phyloP scores from a whole-genome alignment of 1,140 invertebrate species.

The Conus betulinus region DNA sequence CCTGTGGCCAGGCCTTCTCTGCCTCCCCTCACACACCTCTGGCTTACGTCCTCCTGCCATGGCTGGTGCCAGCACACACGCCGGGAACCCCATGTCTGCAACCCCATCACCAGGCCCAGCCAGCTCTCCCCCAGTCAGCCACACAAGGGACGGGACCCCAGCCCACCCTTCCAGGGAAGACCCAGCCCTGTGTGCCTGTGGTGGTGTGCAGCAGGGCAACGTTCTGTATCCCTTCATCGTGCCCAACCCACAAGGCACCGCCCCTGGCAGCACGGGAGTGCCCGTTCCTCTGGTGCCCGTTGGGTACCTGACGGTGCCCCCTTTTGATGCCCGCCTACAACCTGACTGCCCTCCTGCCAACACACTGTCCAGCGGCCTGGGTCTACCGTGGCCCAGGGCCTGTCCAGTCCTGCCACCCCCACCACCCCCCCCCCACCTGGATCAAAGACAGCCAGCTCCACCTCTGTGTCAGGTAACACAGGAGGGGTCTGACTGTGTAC shows the following conservation, averaged over 20 bases:
- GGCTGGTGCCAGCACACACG: neutral
- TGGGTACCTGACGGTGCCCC: slow-evolving; percentile 8
- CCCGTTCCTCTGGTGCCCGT: slow-evolving; percentile 1
- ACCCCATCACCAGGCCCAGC: neutral
- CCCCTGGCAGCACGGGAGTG: neutral
- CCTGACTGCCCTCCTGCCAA: neutral
- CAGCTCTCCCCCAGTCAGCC: neutral
- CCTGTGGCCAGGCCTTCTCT: neutral
- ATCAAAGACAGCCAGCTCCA: no score
- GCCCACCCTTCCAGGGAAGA: neutral
- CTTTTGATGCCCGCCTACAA: neutral
- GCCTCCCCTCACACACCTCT: neutral
- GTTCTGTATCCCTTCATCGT: neutral
- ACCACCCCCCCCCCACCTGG: no score
- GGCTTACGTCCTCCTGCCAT: neutral
- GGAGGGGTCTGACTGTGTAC: no score
- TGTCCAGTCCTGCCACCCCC: no score
- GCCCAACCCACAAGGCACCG: neutral
- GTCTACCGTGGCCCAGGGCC: no score
- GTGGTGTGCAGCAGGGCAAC: neutral
- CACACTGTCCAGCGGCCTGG: neutral
- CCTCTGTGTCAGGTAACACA: no score
- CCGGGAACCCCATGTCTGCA: neutral
- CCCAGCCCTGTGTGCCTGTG: neutral
- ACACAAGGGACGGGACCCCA: neutral